Evolutionary conservation across 2,113 vertebrate genomes (phyloP).

Genomic region (Hippocampus comes): DNA sequence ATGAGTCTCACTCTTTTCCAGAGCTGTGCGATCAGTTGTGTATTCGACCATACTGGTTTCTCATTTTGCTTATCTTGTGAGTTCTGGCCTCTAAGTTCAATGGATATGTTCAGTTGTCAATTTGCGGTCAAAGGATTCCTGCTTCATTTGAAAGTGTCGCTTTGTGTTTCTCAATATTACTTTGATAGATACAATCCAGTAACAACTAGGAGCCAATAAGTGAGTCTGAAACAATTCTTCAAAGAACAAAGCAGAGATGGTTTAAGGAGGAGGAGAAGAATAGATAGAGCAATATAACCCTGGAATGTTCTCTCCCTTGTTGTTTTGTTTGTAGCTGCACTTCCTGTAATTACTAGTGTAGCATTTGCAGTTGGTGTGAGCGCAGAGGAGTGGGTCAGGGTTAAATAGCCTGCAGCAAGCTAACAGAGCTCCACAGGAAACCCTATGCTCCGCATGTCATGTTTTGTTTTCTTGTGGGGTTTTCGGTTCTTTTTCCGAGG

Average conservation of each 20-base stretch:
- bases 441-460: constrained; percentile 56
- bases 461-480: constrained; percentile 57
- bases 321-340: constrained; percentile 43
- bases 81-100: no score
- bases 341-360: constrained; percentile 57
- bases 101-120: no score
- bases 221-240: constrained; percentile 50
- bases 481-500: constrained; percentile 47
- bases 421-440: constrained; percentile 35
- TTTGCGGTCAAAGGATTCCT: no score
- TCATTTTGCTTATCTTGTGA: no score
- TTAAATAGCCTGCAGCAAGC: constrained; percentile 52
- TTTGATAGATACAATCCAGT: background rate
- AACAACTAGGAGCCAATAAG: constrained; percentile 21
- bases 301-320: constrained; percentile 30
- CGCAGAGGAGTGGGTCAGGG: constrained; percentile 42
- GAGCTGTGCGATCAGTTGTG: no score
- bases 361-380: constrained; percentile 32
- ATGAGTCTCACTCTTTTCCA: no score
- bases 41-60: no score
- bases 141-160: no score
- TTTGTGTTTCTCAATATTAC: no score
- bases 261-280: constrained; percentile 33
- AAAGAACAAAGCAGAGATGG: constrained; percentile 28
- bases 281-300: constrained; percentile 46